Conservation (phyloP, 2,113 vertebrate genomes). For the Pteropus alecto region DNA sequence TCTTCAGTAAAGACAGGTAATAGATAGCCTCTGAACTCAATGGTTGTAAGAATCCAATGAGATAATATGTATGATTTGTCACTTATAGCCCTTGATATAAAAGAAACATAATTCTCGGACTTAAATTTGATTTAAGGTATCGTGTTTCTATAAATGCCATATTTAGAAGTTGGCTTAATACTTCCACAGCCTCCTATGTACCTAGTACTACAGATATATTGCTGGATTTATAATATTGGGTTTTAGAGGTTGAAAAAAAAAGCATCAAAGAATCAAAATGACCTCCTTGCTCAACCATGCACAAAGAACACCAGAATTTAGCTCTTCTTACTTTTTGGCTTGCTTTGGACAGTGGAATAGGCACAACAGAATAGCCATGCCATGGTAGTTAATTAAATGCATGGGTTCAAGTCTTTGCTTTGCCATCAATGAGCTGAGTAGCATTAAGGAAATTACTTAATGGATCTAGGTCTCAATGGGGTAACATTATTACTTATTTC, state of each 20-base stretch:
- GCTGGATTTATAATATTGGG: neutral
- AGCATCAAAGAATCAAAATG: neutral
- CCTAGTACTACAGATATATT: neutral
- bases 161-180: neutral
- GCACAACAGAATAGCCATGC: neutral
- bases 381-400: neutral
- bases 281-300: neutral
- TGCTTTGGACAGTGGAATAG: neutral
- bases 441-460: neutral
- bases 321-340: neutral
- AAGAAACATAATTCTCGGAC: slow-evolving; percentile 3
- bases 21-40: neutral
- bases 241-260: neutral
- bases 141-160: neutral
- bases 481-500: neutral
- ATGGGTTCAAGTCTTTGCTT: neutral
- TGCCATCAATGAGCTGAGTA: neutral
- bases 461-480: neutral
- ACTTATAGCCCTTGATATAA: neutral
- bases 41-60: neutral
- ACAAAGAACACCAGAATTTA: neutral
- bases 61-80: neutral
- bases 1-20: neutral
- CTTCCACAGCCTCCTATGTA: neutral
- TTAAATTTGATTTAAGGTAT: neutral